Base-by-base conservation (phyloP, 2,797 vertebrate genomes). In the Taenioides sp. region DNA sequence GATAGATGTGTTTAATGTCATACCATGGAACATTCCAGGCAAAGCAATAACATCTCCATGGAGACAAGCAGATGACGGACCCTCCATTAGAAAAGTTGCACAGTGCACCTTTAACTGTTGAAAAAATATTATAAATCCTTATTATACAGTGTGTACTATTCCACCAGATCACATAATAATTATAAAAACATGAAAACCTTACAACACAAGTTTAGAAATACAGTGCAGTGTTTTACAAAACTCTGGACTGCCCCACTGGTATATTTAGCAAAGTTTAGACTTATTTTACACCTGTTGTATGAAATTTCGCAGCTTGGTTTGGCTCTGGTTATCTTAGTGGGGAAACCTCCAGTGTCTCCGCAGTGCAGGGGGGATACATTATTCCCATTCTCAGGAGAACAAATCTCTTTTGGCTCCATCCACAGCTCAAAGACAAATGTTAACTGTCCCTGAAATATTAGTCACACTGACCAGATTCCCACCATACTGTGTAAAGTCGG, bases 291-390 rank as follows among this genome's bases (percentile, higher is more conserved):
- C 70, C 67, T 64, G 65, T 76, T 25, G 66, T 80, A 71, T 17
- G 25, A 20, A 16, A 75, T 80, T 79, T 76, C 77, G 76, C 86
- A 88, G 88, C 81, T 85, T 82, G 84, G 75, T 85, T 88, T 91
- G 88, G 79, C 86, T 79, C 69, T 64, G 74, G n/a, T 37, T 11
- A 34, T 69, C 69, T 71, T 78, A 79, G 80, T 78, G 70, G 75
- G 78, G 80, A 82, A 87, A 86, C 78, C 47, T 69, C 78, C 81
- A 84, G 82, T 82, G 89, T 89, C 77, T 61, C 67, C 71, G 73
- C 81, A 73, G 70, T 60, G 72, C 77, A 86, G 72, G 82, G 83
- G 88, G 85, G 86, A 89, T 88, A 75, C 83, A 86, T 91, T 83
- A 82, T 80, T 83, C 77, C 74, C 67, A 79, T 76, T 90, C 81